Conservation (phyloP, 2,888 invertebrate species). For the Galeruca laticollis region DNA sequence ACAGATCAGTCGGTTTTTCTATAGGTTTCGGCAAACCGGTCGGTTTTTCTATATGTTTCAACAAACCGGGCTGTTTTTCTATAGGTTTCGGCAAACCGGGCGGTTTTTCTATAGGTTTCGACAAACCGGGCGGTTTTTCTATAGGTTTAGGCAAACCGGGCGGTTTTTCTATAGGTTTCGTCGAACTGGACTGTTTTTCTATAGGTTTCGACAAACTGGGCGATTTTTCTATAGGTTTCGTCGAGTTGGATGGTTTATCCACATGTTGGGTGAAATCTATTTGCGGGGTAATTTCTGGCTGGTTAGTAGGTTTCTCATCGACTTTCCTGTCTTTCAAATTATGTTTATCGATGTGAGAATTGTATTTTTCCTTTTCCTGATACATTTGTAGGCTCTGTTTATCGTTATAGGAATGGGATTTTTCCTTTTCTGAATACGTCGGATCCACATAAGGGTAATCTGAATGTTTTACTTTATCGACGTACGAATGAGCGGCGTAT, state of each 20-base stretch:
- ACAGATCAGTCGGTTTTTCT: conserved; percentile 25
- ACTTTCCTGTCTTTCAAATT: conserved; percentile 7
- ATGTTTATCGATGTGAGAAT: conserved; percentile 10
- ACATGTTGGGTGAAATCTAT: neutral
- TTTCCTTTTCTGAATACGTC: conserved; percentile 18
- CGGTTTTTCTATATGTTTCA: conserved; percentile 5
- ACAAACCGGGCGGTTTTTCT: conserved; percentile 14
- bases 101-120: conserved; percentile 18
- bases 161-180: conserved; percentile 3
- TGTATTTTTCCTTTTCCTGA: conserved; percentile 10
- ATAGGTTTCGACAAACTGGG: conserved; percentile 10
- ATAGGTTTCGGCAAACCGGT: conserved; percentile 8
- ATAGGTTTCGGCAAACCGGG: conserved; percentile 22
- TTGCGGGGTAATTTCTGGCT: neutral
- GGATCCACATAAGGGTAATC: neutral
- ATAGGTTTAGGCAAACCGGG: too few species aligned
- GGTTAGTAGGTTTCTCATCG: neutral
- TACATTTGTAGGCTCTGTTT: conserved; percentile 13
- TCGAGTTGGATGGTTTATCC: neutral
- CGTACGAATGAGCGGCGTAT: neutral
- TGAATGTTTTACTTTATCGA: conserved; percentile 4
- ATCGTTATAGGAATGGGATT: conserved; percentile 8
- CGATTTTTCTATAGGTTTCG: conserved; percentile 1
- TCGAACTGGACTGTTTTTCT: conserved; percentile 19
- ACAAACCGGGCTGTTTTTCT: neutral